Evolutionary conservation across 2,888 invertebrate genomes (phyloP).

Genomic region (Vannuccia rotundouncinata): DNA sequence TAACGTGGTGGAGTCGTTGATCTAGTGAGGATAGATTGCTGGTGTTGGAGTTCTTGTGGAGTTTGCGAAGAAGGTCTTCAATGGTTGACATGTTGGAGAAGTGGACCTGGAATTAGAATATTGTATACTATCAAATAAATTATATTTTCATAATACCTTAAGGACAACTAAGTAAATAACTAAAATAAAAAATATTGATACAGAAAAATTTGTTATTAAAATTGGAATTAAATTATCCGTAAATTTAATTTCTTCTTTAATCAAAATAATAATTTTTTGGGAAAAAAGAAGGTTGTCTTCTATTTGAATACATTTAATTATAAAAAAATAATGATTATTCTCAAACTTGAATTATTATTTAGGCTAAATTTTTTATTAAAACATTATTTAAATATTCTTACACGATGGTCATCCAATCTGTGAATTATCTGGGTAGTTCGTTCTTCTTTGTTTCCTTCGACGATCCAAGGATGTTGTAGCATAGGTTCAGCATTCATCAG

Average conservation of each 20-base stretch:
- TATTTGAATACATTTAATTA: too few species aligned
- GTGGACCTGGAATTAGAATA: too few species aligned
- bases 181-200: too few species aligned
- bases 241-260: not conserved
- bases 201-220: too few species aligned
- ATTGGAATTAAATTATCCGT: not conserved
- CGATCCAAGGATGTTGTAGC: constrained; percentile 42
- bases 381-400: not conserved
- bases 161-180: too few species aligned
- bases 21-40: not conserved
- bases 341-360: too few species aligned
- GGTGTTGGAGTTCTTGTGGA: not conserved
- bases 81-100: not conserved
- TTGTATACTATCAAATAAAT: too few species aligned
- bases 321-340: too few species aligned
- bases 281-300: too few species aligned
- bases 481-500: constrained; percentile 66
- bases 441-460: not conserved
- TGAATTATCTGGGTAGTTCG: not conserved
- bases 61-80: not conserved
- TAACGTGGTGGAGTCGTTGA: not conserved
- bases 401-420: not conserved
- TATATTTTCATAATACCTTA: too few species aligned
- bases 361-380: too few species aligned
- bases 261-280: too few species aligned